Evolutionary conservation across 2,888 invertebrate genomes (phyloP).

Genomic region (Scaptomyza caliginosa): DNA sequence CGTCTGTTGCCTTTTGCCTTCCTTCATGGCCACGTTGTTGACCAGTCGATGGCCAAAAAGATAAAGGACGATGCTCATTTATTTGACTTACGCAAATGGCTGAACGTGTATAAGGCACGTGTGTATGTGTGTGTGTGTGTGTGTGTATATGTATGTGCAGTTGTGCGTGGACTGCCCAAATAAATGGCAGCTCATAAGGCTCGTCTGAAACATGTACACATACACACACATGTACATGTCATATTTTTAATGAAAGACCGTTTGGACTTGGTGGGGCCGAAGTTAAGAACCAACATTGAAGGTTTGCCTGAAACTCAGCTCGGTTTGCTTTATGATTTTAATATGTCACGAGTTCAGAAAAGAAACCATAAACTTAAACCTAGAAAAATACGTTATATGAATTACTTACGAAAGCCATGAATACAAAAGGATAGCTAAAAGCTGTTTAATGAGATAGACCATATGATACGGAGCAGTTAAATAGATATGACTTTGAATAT

Average conservation of each 20-base stretch:
- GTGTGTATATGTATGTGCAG: neutral
- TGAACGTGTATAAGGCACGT: neutral
- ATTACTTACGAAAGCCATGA: constrained; percentile 19
- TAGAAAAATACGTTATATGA: constrained; percentile 19
- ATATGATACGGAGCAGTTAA: neutral
- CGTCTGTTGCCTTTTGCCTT: neutral
- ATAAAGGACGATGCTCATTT: constrained; percentile 69
- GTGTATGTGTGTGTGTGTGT: neutral
- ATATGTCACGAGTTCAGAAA: constrained; percentile 22
- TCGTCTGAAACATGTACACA: constrained; percentile 16
- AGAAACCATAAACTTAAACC: constrained; percentile 6
- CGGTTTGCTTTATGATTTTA: constrained; percentile 23
- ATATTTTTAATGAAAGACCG: constrained; percentile 60
- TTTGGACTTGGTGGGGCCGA: constrained; percentile 26
- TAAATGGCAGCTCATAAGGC: constrained; percentile 69
- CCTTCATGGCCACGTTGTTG: constrained; percentile 16
- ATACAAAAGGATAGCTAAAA: constrained; percentile 9
- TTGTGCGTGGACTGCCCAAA: constrained; percentile 49
- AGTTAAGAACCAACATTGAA: constrained; percentile 31
- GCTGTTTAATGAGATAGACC: constrained; percentile 5
- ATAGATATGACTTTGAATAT: neutral
- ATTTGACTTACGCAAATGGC: constrained; percentile 75
- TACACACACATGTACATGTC: constrained; percentile 26
- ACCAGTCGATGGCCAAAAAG: constrained; percentile 54
- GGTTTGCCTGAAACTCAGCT: constrained; percentile 5